A percentile compares a stretch with the other conserved stretches of the same genome.
Conservation (phyloP, 2,888 invertebrate species). For the Mesorhabditis spiculigera region DNA sequence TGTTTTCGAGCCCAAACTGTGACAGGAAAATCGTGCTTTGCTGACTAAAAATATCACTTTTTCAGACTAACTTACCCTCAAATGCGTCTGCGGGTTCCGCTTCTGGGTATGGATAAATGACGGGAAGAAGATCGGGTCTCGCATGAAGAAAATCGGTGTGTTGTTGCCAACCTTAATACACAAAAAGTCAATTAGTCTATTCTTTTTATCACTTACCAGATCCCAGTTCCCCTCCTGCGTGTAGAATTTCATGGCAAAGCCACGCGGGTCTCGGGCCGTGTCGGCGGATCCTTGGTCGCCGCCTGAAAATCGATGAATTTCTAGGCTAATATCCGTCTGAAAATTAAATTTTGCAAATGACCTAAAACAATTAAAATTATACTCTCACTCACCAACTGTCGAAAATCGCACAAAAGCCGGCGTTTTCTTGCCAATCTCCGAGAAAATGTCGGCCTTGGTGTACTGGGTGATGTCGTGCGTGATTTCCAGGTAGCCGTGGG, state of each 20-base stretch:
- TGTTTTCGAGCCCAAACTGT: too few species aligned
- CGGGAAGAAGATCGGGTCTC: slow-evolving; percentile 71
- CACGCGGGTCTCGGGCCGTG: slow-evolving; percentile 64
- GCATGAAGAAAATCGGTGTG: slow-evolving; percentile 64
- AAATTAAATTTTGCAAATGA: not conserved
- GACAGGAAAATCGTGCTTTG: too few species aligned
- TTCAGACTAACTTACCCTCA: slow-evolving; percentile 68
- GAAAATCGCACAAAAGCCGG: slow-evolving; percentile 62
- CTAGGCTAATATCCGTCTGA: too few species aligned
- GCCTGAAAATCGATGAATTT: slow-evolving; percentile 46
- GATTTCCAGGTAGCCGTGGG: slow-evolving; percentile 63
- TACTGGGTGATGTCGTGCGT: slow-evolving; percentile 63
- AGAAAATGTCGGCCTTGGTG: slow-evolving; percentile 61
- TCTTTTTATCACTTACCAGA: slow-evolving; percentile 51
- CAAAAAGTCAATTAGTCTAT: too few species aligned
- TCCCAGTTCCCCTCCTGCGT: slow-evolving; percentile 65
- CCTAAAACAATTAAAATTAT: not conserved
- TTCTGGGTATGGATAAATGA: slow-evolving; percentile 95
- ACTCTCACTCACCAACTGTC: slow-evolving; percentile 57
- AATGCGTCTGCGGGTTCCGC: slow-evolving; percentile 76
- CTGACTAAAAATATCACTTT: not conserved
- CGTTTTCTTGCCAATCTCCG: slow-evolving; percentile 62
- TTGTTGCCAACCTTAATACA: slow-evolving; percentile 58
- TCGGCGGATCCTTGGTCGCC: slow-evolving; percentile 64
- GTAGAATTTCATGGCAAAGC: slow-evolving; percentile 64